A percentile compares a stretch with the other conserved stretches of the same genome.
Conservation (phyloP, 2,888 invertebrate species). For the Anoplius nigerrimus region DNA sequence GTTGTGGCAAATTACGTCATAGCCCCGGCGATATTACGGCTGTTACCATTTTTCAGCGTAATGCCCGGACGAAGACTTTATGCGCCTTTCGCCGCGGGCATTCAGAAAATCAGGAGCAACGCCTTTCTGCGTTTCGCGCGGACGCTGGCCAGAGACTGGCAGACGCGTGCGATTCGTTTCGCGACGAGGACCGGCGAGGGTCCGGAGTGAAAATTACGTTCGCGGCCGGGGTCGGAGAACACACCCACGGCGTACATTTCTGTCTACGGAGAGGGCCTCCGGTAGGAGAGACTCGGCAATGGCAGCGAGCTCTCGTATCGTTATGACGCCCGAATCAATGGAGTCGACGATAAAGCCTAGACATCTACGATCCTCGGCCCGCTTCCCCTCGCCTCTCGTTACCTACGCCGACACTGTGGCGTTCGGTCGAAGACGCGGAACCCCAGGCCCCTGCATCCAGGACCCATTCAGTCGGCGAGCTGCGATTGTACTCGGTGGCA, state of each 20-base stretch:
- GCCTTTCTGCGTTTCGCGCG: too few relatives aligned
- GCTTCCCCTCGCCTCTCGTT: neutral
- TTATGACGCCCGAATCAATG: neutral
- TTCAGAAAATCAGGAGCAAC: constrained; percentile 13
- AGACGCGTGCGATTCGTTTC: too few relatives aligned
- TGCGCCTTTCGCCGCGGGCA: neutral
- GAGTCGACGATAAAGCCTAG: too few relatives aligned
- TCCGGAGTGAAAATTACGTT: too few relatives aligned
- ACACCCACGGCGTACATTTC: too few relatives aligned
- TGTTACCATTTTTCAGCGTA: constrained; percentile 49
- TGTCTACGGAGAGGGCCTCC: too few relatives aligned
- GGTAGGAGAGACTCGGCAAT: too few relatives aligned
- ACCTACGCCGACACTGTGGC: neutral
- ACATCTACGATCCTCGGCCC: too few relatives aligned
- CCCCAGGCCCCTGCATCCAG: neutral
- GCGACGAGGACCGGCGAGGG: too few relatives aligned
- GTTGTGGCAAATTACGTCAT: constrained; percentile 42
- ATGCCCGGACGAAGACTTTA: constrained; percentile 11
- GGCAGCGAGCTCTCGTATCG: neutral
- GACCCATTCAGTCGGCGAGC: neutral
- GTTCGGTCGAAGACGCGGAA: neutral
- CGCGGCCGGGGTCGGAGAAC: too few relatives aligned
- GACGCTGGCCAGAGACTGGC: too few relatives aligned
- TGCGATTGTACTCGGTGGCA: too few relatives aligned
- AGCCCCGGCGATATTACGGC: constrained; percentile 32